Base-by-base conservation (phyloP, 1,140 invertebrate species). In the Drosophila setifemur region DNA sequence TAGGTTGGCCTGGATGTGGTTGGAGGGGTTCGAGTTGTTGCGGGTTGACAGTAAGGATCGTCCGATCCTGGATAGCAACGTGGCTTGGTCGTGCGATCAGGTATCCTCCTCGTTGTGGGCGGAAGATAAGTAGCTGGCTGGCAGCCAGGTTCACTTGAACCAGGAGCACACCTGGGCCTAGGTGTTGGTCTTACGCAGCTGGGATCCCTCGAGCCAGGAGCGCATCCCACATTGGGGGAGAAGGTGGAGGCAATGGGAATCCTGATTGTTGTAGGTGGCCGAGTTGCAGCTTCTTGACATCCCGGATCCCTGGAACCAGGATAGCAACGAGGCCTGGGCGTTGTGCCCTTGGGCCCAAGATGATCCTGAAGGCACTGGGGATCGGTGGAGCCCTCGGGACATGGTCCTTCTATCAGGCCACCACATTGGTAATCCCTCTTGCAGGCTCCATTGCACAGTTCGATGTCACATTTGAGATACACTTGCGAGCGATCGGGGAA, bases 401-500 rank as follows among this genome's bases (percentile, higher is more conserved):
- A 75, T 31, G 21, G 28, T 2, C 19, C 35, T 26, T n/a, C 21
- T 39, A 35, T 85, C 68, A 25, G 60, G 18, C 67, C 42, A 8
- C 67, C 76, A 33, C 75, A 77, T 1, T 29, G 40, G 16, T 86
- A 73, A 12, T 73, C 68, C 16, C 68, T 64, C 26, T 85, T 73
- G 54, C 91, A 91, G 42, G 82, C 49, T 4, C 89, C 91, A 31
- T 74, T 77, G 43, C 91, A 91, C 3, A 91, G 93, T 91, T 95
- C 94, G 52, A 95, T 93, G 73, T 95, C 95, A 86, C 94, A 95
- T n/a, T 94, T 95, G 0, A 95, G 81, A 75, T 93, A 94, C 0
- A 95, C 94, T 91, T 95, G 94, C 37, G 93, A 93, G 8, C 92
- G 93, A 52, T 95, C 94, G 1, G 95, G 94, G 83, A 95, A 95